phyloP scores from a whole-genome alignment of 2,888 invertebrate genomes.

The Thecocarcelia acutangulata region DNA sequence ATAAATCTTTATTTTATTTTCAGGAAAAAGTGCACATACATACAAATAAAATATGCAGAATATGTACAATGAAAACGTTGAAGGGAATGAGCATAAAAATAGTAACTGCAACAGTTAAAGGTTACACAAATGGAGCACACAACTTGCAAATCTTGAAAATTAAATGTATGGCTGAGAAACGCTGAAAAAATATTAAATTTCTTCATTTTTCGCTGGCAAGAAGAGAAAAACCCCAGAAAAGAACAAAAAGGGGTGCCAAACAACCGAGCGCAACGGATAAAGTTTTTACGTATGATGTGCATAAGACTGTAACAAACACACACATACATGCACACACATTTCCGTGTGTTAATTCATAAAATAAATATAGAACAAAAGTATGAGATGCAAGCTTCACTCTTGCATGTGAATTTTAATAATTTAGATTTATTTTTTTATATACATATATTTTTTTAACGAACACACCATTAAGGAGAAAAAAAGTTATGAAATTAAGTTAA shows the following conservation, averaged over 20 bases:
- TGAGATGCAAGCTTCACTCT: neutral
- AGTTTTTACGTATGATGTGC: neutral
- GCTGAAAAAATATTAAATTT: neutral
- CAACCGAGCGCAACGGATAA: neutral
- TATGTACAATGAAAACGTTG: neutral
- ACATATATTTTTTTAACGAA: neutral
- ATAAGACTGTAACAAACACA: conserved; percentile 17
- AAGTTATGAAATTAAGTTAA: conserved; percentile 9
- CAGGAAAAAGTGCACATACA: conserved; percentile 33
- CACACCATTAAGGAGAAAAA: neutral
- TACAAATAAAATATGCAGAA: conserved; percentile 31
- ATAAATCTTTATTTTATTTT: conserved; percentile 20
- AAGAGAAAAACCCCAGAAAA: neutral
- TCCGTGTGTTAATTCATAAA: conserved; percentile 45
- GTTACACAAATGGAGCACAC: conserved; percentile 38
- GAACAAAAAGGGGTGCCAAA: neutral
- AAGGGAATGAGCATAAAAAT: conserved; percentile 5
- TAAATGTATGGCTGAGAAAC: conserved; percentile 7
- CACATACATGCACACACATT: conserved; percentile 26
- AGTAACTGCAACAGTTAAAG: conserved; percentile 55
- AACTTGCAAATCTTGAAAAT: conserved; percentile 18
- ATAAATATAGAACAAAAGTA: conserved; percentile 21
- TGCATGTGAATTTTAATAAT: conserved; percentile 18
- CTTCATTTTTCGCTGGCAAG: neutral
- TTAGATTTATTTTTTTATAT: neutral